Evolutionary conservation across 2,888 invertebrate genomes (phyloP).

Genomic region (Matsumyia berberina): DNA sequence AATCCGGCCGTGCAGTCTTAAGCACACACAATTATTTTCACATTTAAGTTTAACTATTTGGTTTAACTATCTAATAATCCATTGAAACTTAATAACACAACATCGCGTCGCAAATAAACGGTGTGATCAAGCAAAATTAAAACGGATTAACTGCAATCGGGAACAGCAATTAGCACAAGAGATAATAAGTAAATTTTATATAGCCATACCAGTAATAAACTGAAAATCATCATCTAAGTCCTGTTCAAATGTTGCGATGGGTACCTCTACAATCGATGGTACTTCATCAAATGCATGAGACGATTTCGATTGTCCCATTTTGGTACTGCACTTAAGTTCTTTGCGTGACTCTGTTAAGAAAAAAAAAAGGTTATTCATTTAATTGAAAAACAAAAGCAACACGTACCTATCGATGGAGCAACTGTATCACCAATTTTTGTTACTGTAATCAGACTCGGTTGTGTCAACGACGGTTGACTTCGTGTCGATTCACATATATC

Average conservation of each 20-base stretch:
- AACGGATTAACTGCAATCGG: too few relatives aligned
- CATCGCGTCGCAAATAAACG: too few relatives aligned
- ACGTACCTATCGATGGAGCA: slow-evolving; percentile 79
- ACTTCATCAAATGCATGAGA: slow-evolving; percentile 79
- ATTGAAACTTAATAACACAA: too few relatives aligned
- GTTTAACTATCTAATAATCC: too few relatives aligned
- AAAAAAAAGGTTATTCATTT: background rate
- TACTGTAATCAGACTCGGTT: slow-evolving; percentile 89
- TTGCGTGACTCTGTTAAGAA: slow-evolving; percentile 76
- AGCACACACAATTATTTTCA: too few relatives aligned
- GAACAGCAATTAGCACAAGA: too few relatives aligned
- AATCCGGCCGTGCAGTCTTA: too few relatives aligned
- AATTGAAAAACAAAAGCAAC: slow-evolving; percentile 1
- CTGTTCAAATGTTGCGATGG: slow-evolving; percentile 88
- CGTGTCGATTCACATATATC: slow-evolving; percentile 91
- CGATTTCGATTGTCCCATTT: slow-evolving; percentile 78
- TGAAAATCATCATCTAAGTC: slow-evolving; percentile 89
- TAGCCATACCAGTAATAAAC: slow-evolving; percentile 86
- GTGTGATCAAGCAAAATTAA: too few relatives aligned
- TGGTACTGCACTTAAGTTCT: slow-evolving; percentile 77
- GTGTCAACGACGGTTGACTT: slow-evolving; percentile 87
- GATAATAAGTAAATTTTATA: background rate
- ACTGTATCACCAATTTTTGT: slow-evolving; percentile 84
- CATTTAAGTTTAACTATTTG: too few relatives aligned
- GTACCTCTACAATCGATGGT: slow-evolving; percentile 85